Evolutionary conservation across 2,797 vertebrate genomes (phyloP), one percentile per base, ranked within the genome.

Genomic region (Potorous gilbertii): DNA sequence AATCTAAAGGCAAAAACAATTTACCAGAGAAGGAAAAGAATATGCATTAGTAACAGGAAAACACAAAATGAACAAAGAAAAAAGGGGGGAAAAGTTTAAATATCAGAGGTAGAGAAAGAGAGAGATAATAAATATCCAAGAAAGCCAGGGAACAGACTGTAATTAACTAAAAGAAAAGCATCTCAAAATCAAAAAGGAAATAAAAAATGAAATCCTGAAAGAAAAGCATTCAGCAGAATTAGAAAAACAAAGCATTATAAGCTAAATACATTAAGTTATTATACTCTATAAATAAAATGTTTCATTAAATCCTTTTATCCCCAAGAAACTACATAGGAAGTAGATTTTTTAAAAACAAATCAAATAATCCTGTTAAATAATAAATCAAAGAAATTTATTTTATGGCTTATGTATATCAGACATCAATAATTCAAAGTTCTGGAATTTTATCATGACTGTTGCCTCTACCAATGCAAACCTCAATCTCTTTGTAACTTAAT

Each of bases 31-130:
- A 91, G n/a, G 92, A 56, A 55, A 57, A 52, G 4, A 94, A 46
- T 40, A 87, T 90, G 54, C 1, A 0, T 74, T 29, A 31, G 90
- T 16, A 57, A 21, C 62, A 92, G 50, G 12, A 93, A 94, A 46
- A 55, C 93, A 90, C 94, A 94, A 28, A 74, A 74, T 52, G 46
- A 94, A 81, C 18, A 91, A 94, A 95, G 29, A 93, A 96, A 87
- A 56, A 21, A 13, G 90, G 21, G n/a, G 92, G 96, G 81, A 87
- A 56, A 31, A 9, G 92, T 62, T 89, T 55, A 54, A 93, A 97
- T 90, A 81, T 34, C 55, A 91, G 94, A 92, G 56, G 57, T 28
- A 89, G 66, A 94, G 91, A 56, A 91, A 54, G 28, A 34, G 54
- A 54, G 95, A 56, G 6, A 54, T 0, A 34, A 16, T 34, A 87